These are phyloP conservation scores for Phyllostomus hastatus DNA, from an alignment of 2,113 vertebrate species.

Conservation along the genomic window DNA sequence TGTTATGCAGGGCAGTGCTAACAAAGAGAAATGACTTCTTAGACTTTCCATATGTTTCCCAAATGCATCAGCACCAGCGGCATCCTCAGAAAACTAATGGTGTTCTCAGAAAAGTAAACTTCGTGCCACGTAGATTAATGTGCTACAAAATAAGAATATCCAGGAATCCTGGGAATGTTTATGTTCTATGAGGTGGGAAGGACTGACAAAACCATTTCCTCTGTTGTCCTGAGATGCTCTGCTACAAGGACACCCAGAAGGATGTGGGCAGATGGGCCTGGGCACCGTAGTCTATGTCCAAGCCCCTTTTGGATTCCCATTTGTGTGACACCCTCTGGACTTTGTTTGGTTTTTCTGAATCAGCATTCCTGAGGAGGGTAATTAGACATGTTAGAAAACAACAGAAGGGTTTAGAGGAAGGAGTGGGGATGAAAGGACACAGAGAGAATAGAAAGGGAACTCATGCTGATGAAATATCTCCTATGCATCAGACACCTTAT, in stretches of 20 bases:
- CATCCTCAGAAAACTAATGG: slow-evolving; percentile 28
- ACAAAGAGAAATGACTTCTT: background rate
- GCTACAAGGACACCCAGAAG: background rate
- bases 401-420: background rate
- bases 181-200: background rate
- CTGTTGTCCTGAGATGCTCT: no score
- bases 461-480: background rate
- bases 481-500: background rate
- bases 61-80: background rate
- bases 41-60: background rate
- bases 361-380: background rate
- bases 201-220: background rate
- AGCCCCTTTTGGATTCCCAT: background rate
- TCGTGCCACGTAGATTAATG: background rate
- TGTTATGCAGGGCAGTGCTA: background rate
- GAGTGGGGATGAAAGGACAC: background rate
- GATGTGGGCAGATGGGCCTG: background rate
- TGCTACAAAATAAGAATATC: background rate
- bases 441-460: background rate
- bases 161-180: background rate
- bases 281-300: background rate
- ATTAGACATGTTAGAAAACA: background rate
- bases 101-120: slow-evolving; percentile 26
- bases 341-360: background rate
- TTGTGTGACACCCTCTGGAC: background rate